Conservation (phyloP, 2,888 invertebrate species). For the Elegia similella region DNA sequence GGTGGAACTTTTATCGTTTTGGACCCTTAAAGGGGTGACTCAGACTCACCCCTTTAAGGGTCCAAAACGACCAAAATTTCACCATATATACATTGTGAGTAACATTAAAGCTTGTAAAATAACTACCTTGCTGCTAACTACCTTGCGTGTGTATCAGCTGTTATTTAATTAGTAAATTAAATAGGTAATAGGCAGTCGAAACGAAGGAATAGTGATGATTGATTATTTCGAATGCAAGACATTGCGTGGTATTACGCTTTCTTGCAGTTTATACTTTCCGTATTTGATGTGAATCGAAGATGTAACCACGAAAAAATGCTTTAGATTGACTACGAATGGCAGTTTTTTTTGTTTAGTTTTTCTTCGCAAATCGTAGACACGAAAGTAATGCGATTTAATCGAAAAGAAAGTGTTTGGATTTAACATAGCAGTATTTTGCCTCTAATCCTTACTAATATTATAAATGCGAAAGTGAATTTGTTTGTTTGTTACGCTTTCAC, state of each 20-base stretch:
- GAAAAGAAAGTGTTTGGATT: not conserved
- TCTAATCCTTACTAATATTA: too few species aligned
- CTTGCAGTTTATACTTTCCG: slow-evolving; percentile 1
- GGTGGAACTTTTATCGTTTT: too few species aligned
- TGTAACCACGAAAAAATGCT: slow-evolving; percentile 4
- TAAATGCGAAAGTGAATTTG: too few species aligned
- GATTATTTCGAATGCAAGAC: not conserved
- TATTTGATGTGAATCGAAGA: slow-evolving; percentile 8
- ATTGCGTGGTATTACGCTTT: slow-evolving; percentile 13
- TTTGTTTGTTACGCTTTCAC: too few species aligned
- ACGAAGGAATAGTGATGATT: not conserved
- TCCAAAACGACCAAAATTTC: too few species aligned
- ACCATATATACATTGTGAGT: too few species aligned
- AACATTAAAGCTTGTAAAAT: too few species aligned
- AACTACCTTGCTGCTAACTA: too few species aligned
- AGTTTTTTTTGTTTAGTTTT: not conserved
- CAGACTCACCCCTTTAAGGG: too few species aligned
- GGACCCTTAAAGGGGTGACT: too few species aligned
- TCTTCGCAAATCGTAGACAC: not conserved
- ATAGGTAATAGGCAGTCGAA: not conserved
- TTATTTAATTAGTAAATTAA: not conserved
- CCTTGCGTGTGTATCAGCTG: not conserved
- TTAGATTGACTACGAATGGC: not conserved
- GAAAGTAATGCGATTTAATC: not conserved
- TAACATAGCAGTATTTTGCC: too few species aligned